phyloP scores from a whole-genome alignment of 2,113 vertebrate genomes.

The Tragelaphus buxtoni region DNA sequence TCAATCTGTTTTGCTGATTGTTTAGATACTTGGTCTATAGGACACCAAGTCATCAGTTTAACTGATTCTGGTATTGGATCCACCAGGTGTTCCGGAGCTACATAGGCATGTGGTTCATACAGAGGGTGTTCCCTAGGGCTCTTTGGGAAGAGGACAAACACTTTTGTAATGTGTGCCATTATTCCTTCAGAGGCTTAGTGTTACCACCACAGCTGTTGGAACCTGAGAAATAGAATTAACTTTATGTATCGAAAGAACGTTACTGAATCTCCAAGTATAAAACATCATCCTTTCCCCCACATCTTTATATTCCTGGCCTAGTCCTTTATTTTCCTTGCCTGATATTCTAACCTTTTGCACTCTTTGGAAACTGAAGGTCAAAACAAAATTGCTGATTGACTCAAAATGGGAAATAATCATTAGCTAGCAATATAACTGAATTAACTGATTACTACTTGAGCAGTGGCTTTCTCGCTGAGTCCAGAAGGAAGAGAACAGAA shows the following conservation, averaged over 20 bases:
- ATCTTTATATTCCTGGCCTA: background rate
- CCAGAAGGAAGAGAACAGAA: background rate
- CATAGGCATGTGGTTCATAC: background rate
- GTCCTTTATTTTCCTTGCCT: background rate
- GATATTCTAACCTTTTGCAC: background rate
- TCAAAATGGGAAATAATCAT: background rate
- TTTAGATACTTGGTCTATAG: conserved; percentile 41
- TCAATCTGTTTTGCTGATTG: conserved; percentile 46
- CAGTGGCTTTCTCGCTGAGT: background rate
- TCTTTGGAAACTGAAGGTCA: background rate
- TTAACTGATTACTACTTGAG: background rate
- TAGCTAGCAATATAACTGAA: background rate
- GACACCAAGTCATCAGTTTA: background rate
- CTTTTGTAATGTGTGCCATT: background rate
- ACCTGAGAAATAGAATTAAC: background rate
- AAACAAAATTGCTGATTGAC: background rate
- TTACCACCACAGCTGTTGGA: background rate
- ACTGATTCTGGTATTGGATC: background rate
- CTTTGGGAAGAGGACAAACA: background rate
- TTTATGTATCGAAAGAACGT: background rate
- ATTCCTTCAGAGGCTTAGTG: background rate
- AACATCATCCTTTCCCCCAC: background rate
- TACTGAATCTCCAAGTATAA: background rate
- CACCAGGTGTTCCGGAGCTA: background rate
- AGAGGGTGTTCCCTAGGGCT: background rate